Evolutionary conservation across 2,888 invertebrate genomes (phyloP).

Genomic region (Diachrysia chrysitis): DNA sequence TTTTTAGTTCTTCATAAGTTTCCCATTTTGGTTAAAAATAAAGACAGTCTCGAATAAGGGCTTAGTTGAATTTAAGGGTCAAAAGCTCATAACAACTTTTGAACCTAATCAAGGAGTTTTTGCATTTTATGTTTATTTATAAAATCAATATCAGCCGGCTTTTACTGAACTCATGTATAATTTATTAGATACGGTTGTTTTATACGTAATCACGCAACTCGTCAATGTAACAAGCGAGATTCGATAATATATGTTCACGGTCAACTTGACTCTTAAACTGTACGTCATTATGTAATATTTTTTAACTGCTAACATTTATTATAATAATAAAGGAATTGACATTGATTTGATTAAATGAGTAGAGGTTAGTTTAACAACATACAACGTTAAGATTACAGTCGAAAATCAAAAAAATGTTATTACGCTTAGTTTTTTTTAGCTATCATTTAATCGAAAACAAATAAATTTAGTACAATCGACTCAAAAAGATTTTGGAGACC

Average conservation of each 20-base stretch:
- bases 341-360: background rate
- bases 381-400: too few species aligned
- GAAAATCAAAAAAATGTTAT: too few species aligned
- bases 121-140: constrained; percentile 1
- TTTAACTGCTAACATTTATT: constrained; percentile 17
- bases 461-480: too few species aligned
- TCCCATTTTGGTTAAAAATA: background rate
- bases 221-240: constrained; percentile 43
- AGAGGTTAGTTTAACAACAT: background rate
- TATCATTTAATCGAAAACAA: too few species aligned
- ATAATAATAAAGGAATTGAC: background rate
- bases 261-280: constrained; percentile 33
- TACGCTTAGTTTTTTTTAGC: too few species aligned
- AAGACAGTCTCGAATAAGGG: background rate
- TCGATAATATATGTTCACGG: constrained; percentile 44
- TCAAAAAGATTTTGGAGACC: too few species aligned
- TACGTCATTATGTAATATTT: constrained; percentile 35
- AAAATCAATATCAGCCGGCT: background rate
- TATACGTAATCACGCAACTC: constrained; percentile 16
- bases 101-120: background rate
- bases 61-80: constrained; percentile 2
- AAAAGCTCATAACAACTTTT: background rate
- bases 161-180: background rate
- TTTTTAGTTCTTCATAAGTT: background rate
- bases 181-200: constrained; percentile 6